Evolutionary conservation across 2,888 invertebrate species (phyloP).

Genomic region (Microdon myrmicae): DNA sequence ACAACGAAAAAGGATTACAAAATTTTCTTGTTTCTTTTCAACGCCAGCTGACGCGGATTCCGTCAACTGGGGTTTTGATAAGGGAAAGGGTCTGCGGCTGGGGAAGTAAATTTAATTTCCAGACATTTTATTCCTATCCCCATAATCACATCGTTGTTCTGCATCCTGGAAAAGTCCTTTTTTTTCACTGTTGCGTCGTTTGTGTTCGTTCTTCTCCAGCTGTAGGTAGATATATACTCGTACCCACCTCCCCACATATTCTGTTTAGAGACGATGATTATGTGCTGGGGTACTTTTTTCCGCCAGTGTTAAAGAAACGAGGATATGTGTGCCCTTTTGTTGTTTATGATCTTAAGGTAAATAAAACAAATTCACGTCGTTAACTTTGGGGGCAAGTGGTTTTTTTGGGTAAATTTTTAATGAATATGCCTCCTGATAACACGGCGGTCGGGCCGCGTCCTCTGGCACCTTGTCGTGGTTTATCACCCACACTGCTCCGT

Average conservation of each 20-base stretch:
- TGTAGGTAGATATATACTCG: conserved; percentile 18
- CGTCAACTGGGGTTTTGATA: background rate
- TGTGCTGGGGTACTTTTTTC: background rate
- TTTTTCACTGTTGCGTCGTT: conserved; percentile 9
- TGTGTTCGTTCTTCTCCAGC: conserved; percentile 6
- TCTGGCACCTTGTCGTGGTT: conserved; percentile 10
- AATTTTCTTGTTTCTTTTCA: conserved; percentile 17
- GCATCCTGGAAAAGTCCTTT: conserved; percentile 29
- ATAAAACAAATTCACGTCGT: too few relatives aligned
- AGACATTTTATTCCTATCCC: conserved; percentile 39
- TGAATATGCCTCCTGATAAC: too few relatives aligned
- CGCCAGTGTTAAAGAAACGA: too few relatives aligned
- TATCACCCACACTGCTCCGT: too few relatives aligned
- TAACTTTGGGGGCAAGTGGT: too few relatives aligned
- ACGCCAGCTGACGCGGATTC: conserved; percentile 15
- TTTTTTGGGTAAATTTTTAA: too few relatives aligned
- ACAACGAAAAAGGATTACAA: conserved; percentile 38
- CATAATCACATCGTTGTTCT: conserved; percentile 42
- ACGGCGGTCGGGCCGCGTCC: conserved; percentile 21
- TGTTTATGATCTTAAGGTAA: too few relatives aligned
- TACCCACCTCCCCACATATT: conserved; percentile 1
- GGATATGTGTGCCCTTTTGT: too few relatives aligned
- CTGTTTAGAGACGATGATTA: background rate
- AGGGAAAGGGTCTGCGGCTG: background rate
- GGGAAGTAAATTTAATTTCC: conserved; percentile 30